Base-by-base conservation (phyloP, 2,113 vertebrate species). In the Chionis minor region DNA sequence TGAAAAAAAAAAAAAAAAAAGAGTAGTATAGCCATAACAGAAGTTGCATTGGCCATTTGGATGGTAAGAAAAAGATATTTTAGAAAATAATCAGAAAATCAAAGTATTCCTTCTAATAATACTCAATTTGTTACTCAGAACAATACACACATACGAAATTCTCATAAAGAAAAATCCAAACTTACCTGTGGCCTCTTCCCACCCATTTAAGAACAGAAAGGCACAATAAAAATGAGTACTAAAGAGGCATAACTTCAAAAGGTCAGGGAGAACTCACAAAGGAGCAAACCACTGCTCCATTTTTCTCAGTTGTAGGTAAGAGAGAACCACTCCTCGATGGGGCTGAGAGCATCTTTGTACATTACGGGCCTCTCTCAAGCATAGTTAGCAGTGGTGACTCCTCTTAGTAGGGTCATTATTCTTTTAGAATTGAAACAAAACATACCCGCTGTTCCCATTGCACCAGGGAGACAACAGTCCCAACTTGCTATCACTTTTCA, bases 241-340 rank as follows among this genome's bases (percentile, higher is more conserved):
- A 7, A 71, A 44, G 42, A 56, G 4, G 11, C 5, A 5, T 56
- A 14, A 75, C n/a, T 87, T 79, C 42, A 35, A 80, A 87, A 24
- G 9, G 21, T 18, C 14, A 13, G n/a, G 27, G 32, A 54, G 40
- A 65, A 54, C n/a, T 51, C 14, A 26, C 32, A 52, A 51, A 61
- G 32, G 42, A 78, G 19, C 22, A 0, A 0, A 38, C 1, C 8
- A 32, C 18, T 44, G 35, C 58, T 58, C 69, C 0, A 0, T n/a
- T 88, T 69, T 44, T 61, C 15, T 61, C 3, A 1, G 12, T 24
- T 47, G 22, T 26, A 66, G 42, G 26, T 19, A 44, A 0, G 0
- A 75, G 24, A 71, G 35, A 75, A 45, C 32, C 5, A 33, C 15
- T 28, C 38, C 38, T 74, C 1, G 0, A 27, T 14, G 58, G 40